These are phyloP conservation scores for Chaetogeoica ovagalla DNA, from an alignment of 2,888 invertebrate genomes.

Conservation along the genomic window DNA sequence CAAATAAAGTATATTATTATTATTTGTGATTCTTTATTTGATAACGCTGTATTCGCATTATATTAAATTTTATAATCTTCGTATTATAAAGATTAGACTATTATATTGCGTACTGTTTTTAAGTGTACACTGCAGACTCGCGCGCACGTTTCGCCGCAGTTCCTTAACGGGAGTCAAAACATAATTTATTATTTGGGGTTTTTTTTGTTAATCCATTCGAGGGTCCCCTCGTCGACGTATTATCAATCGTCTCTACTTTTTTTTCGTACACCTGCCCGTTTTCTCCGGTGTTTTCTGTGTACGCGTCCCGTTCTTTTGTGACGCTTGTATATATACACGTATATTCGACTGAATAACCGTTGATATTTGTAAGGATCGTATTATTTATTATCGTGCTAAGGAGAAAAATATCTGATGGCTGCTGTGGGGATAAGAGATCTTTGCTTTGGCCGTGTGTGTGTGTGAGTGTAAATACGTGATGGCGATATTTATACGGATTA, in stretches of 20 bases:
- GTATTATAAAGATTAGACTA: not conserved
- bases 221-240: slow-evolving; percentile 8
- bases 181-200: slow-evolving; percentile 42
- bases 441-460: not conserved
- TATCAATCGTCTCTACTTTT: slow-evolving; percentile 8
- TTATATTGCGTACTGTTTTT: slow-evolving; percentile 1
- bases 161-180: slow-evolving; percentile 36
- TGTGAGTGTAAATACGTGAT: no score
- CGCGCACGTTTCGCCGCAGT: slow-evolving; percentile 25
- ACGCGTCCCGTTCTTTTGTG: slow-evolving; percentile 20
- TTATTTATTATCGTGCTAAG: slow-evolving; percentile 6
- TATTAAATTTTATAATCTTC: not conserved
- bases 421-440: not conserved
- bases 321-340: not conserved
- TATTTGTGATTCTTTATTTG: not conserved
- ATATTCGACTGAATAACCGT: not conserved
- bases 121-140: not conserved
- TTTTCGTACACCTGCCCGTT: slow-evolving; percentile 1
- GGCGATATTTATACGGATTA: slow-evolving; percentile 33
- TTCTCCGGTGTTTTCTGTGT: slow-evolving; percentile 27
- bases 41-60: not conserved
- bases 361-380: slow-evolving; percentile 25
- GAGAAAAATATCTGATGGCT: not conserved
- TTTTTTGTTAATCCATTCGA: slow-evolving; percentile 3
- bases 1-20: not conserved